These are phyloP conservation scores for Cheilosia grossa DNA, from an alignment of 2,888 invertebrate species.

Conservation along the genomic window DNA sequence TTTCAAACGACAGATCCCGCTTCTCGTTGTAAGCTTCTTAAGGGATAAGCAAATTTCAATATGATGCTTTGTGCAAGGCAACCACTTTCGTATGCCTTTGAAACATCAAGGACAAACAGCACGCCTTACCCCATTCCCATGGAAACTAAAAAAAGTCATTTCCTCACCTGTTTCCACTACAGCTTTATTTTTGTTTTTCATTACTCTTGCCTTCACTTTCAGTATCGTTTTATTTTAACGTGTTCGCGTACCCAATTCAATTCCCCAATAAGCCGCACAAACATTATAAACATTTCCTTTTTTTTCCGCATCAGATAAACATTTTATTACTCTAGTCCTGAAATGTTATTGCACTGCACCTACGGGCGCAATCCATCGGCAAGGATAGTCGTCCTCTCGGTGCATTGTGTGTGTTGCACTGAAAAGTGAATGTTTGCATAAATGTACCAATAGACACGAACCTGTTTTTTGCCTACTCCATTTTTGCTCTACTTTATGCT, in stretches of 20 bases:
- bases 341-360: constrained; percentile 64
- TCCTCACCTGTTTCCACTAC: constrained; percentile 47
- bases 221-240: constrained; percentile 64
- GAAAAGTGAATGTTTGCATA: constrained; percentile 62
- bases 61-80: too few relatives aligned
- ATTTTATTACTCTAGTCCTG: constrained; percentile 74
- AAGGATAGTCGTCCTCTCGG: constrained; percentile 47
- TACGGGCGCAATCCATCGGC: constrained; percentile 66
- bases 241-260: constrained; percentile 67
- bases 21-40: too few relatives aligned
- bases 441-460: constrained; percentile 45
- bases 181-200: constrained; percentile 31
- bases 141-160: constrained; percentile 33
- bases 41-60: too few relatives aligned
- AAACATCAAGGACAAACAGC: background rate
- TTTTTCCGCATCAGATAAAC: constrained; percentile 67
- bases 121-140: background rate
- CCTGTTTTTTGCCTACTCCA: constrained; percentile 4
- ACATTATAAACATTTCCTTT: constrained; percentile 66
- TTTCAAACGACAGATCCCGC: too few relatives aligned
- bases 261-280: constrained; percentile 68
- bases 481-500: constrained; percentile 75
- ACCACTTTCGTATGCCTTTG: too few relatives aligned
- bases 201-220: constrained; percentile 18
- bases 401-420: constrained; percentile 43